These are phyloP conservation scores for Misgurnus mizolepis DNA, from an alignment of 2,113 vertebrate species.

Conservation along the genomic window DNA sequence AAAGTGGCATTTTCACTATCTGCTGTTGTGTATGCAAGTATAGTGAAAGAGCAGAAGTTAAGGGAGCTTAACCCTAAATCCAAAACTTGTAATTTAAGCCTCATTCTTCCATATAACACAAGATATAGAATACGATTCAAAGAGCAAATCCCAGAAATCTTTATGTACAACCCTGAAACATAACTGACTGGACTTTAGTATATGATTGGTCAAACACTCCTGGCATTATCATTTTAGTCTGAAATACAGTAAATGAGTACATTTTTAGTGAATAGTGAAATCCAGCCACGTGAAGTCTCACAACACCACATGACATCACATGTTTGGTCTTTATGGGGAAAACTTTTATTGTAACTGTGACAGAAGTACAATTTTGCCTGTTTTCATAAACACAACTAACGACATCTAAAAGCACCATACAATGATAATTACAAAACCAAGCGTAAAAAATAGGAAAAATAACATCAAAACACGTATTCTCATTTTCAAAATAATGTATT, in stretches of 20 bases:
- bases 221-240: background rate
- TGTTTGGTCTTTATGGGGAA: background rate
- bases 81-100: no score
- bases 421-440: constrained; percentile 36
- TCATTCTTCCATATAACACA: no score
- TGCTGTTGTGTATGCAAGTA: no score
- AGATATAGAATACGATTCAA: no score
- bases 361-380: constrained; percentile 36
- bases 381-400: constrained; percentile 35
- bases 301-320: background rate
- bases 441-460: background rate
- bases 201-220: no score
- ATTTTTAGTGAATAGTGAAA: background rate
- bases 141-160: no score
- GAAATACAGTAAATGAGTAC: background rate
- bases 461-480: background rate
- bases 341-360: constrained; percentile 39
- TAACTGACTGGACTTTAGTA: no score
- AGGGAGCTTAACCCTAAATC: no score
- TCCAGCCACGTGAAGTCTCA: background rate
- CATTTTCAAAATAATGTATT: constrained; percentile 9
- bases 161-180: no score
- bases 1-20: no score
- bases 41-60: no score
- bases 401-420: constrained; percentile 22